Percentiles rank a stretch among this genome's conserved stretches.
Conservation (phyloP, 2,113 vertebrate genomes). For the Lucifuga dentata region DNA sequence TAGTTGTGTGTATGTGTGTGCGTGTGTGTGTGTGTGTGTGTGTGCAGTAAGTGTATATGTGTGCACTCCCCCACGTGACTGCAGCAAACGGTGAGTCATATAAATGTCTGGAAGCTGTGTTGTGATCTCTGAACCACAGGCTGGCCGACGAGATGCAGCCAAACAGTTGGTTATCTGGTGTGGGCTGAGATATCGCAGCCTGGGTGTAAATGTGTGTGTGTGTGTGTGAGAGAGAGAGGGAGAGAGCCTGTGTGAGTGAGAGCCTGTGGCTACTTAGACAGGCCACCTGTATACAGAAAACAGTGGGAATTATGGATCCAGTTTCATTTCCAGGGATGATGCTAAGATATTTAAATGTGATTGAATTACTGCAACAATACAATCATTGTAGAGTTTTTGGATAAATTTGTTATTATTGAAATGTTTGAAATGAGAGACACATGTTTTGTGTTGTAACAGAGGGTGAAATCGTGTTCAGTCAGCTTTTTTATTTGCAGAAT, state of each 20-base stretch:
- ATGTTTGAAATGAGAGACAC: too few species aligned
- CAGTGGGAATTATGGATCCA: conserved; percentile 16
- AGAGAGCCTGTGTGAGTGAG: conserved; percentile 32
- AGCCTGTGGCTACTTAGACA: conserved; percentile 53
- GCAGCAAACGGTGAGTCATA: conserved; percentile 62
- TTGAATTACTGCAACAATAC: background rate
- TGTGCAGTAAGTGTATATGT: background rate
- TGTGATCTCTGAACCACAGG: conserved; percentile 69
- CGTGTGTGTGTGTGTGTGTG: background rate
- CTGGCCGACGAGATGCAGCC: conserved; percentile 50
- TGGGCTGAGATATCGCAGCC: conserved; percentile 63
- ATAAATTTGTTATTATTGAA: too few species aligned
- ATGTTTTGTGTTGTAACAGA: too few species aligned
- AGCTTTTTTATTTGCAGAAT: too few species aligned
- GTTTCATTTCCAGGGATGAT: conserved; percentile 4
- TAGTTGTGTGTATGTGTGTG: background rate
- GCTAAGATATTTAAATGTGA: background rate
- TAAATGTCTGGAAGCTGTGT: conserved; percentile 65
- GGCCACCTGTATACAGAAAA: conserved; percentile 55
- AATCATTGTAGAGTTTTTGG: background rate
- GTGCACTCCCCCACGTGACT: conserved; percentile 15
- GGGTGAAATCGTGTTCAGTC: too few species aligned
- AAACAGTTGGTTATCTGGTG: conserved; percentile 75
- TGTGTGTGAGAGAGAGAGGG: background rate
- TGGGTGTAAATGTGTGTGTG: conserved; percentile 41